These are phyloP conservation scores for Enteromius unitaeniatus DNA, from an alignment of 2,797 vertebrate genomes.

Conservation along the genomic window DNA sequence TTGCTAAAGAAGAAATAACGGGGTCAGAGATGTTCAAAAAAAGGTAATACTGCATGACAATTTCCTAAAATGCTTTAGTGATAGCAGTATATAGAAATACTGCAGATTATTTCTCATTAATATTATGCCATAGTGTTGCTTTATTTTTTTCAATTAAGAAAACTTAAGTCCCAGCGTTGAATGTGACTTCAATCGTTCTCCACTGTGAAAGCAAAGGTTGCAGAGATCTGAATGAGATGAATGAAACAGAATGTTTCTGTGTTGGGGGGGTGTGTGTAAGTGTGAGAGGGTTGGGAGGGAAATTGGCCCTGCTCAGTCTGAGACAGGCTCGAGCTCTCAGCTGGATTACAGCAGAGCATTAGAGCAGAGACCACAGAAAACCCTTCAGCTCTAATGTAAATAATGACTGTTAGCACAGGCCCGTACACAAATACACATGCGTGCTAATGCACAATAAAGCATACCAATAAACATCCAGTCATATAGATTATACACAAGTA, in stretches of 20 bases:
- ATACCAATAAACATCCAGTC: conserved; percentile 31
- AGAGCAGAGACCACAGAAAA: conserved; percentile 58
- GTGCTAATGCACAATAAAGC: conserved; percentile 36
- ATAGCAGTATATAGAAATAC: not conserved
- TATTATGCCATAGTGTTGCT: not conserved
- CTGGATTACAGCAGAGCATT: conserved; percentile 63
- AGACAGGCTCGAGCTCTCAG: conserved; percentile 45
- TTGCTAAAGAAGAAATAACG: not conserved
- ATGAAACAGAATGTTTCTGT: conserved; percentile 16
- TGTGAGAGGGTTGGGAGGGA: conserved; percentile 15
- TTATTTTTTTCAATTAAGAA: not conserved
- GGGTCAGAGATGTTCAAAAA: not conserved
- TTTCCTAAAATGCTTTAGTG: not conserved
- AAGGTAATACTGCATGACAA: not conserved
- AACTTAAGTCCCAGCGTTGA: not conserved
- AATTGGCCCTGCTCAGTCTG: conserved; percentile 55
- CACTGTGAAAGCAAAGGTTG: not conserved
- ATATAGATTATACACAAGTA: conserved; percentile 26
- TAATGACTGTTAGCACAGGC: conserved; percentile 54
- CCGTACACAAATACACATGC: conserved; percentile 22
- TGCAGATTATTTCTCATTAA: not conserved
- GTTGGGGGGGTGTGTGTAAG: not conserved
- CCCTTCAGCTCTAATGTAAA: conserved; percentile 63
- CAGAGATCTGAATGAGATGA: not conserved
- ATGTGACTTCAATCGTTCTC: not conserved